phyloP scores from a whole-genome alignment of 2,113 vertebrate species.

The Grantiella picta region DNA sequence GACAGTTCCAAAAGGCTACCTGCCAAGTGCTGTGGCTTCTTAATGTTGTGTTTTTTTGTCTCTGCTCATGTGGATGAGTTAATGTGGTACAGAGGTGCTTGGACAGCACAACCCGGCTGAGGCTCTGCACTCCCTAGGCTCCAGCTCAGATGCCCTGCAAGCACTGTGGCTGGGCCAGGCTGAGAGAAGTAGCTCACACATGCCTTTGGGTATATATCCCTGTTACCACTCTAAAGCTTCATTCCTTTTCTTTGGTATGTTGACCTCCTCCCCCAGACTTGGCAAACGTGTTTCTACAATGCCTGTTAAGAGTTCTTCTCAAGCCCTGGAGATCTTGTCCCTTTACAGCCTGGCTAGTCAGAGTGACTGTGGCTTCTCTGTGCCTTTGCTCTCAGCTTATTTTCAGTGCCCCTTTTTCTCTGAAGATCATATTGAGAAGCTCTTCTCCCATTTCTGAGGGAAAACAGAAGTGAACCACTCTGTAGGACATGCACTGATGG shows the following conservation, averaged over 20 bases:
- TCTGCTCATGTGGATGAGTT: not conserved
- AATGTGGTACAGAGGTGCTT: rapidly evolving
- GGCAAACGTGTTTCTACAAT: rapidly evolving
- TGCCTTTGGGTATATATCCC: not conserved
- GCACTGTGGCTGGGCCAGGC: not conserved
- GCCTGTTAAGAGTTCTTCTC: not conserved
- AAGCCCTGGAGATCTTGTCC: not conserved
- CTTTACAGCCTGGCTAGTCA: not conserved
- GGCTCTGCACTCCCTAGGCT: not conserved
- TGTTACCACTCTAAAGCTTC: not conserved
- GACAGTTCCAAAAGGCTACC: not conserved
- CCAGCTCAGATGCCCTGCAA: not conserved
- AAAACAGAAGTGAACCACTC: not conserved
- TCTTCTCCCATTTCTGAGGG: not conserved
- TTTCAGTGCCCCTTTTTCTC: not conserved
- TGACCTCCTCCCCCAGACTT: not conserved
- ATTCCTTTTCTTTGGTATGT: not conserved
- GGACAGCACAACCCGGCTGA: not conserved
- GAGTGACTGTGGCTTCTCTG: not conserved
- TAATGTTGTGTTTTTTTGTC: not conserved
- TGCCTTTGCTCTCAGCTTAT: not conserved
- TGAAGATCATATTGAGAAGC: not conserved
- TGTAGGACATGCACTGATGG: rapidly evolving
- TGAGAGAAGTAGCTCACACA: not conserved
- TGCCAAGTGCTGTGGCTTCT: not conserved